phyloP scores from a whole-genome alignment of 1,140 invertebrate genomes.

The Caerostris darwini region DNA sequence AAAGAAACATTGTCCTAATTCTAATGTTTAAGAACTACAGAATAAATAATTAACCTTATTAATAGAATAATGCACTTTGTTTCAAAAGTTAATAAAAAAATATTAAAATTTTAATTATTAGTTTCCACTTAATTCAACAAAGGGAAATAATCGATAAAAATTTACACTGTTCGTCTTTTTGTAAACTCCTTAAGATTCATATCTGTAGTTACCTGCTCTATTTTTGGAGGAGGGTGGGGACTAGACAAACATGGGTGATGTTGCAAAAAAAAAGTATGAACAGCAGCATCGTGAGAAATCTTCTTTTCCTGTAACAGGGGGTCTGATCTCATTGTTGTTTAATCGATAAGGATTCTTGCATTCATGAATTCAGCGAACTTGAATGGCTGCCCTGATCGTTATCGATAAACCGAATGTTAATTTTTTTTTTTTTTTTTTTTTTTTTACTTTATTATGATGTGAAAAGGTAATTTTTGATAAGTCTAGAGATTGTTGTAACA shows the following conservation, averaged over 20 bases:
- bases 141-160: neutral
- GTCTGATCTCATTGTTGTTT: neutral
- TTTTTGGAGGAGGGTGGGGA: neutral
- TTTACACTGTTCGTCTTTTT: neutral
- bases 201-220: neutral
- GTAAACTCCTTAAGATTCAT: neutral
- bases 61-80: no score
- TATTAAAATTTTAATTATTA: no score
- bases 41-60: no score
- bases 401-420: neutral
- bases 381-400: neutral
- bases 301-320: neutral
- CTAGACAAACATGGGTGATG: neutral
- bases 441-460: neutral
- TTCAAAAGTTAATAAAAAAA: no score
- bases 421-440: neutral
- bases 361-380: neutral
- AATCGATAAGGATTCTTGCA: neutral
- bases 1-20: no score
- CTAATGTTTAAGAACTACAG: no score
- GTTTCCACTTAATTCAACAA: neutral
- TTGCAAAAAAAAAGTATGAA: neutral
- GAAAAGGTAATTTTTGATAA: neutral
- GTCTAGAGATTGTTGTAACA: no score
- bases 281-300: constrained; percentile 16